Base-by-base conservation (phyloP, 2,113 vertebrate species). In the Cyanoramphus novaezelandiae region DNA sequence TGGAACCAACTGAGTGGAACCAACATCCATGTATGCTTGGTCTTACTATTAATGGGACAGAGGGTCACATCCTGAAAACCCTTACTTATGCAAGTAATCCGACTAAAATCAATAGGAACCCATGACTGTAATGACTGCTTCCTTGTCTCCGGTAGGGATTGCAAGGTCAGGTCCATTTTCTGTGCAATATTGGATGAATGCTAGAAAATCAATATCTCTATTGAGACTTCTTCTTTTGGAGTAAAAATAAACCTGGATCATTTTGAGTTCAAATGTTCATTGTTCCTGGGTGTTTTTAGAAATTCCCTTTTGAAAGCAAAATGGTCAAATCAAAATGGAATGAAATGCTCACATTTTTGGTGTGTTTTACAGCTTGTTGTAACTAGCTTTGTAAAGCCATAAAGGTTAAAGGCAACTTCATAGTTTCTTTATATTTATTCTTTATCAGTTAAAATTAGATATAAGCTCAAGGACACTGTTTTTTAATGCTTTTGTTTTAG, bases 221-320 rank as follows among this genome's bases (percentile, higher is more conserved):
- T 94, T 91, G 94, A 97, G 90, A 97, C 78, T 31, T 16, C 89
- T 80, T 89, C 83, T 86, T 97, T 92, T 81, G 95, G 89, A 95
- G 92, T 96, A 88, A 79, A 95, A 94, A 94, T 94, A 97, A 95
- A 97, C 82, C 81, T 90, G 94, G 93, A 97, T 90, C 93, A 97
- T 98, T 98, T 97, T 96, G 90, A 97, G 97, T 98, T 98, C 97
- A 97, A 95, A 98, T 97, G 97, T 88, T 96, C n/a, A 80, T 95
- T 96, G 96, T 97, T 97, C 97, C 97, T 95, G 92, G 91, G 86
- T 97, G 97, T 95, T 97, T 98, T 98, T 94, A 93, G 75, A 96
- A 97, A 97, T 97, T 97, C 95, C 90, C 90, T 97, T 97, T 97
- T 97, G 96, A 97, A 98, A 98, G 97, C 93, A 95, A 98, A 97